Conservation (phyloP, 2,797 vertebrate genomes). For the Coranthus polyacanthus region DNA sequence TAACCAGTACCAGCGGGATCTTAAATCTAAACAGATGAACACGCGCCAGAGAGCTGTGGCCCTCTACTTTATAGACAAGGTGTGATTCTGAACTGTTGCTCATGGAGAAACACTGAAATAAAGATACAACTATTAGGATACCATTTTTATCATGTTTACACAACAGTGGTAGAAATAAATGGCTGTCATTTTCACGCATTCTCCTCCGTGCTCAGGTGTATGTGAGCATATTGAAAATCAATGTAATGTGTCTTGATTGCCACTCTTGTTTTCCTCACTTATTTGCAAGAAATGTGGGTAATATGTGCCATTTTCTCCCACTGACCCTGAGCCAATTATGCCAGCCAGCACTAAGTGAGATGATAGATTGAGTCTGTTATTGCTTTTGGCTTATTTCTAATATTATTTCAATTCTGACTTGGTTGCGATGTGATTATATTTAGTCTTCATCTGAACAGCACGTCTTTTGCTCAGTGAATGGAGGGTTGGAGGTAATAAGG, state of each 20-base stretch:
- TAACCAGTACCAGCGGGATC: constrained; percentile 73
- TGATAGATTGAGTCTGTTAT: constrained; percentile 41
- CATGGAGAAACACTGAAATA: neutral
- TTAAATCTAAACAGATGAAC: constrained; percentile 82
- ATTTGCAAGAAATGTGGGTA: constrained; percentile 35
- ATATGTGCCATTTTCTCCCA: constrained; percentile 29
- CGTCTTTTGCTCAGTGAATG: neutral
- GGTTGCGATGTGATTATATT: constrained; percentile 6
- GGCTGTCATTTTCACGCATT: constrained; percentile 7
- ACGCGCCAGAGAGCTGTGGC: constrained; percentile 82
- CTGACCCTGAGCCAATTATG: constrained; percentile 41
- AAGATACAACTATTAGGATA: constrained; percentile 1
- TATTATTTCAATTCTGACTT: constrained; percentile 15
- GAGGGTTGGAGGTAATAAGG: neutral
- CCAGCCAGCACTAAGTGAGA: constrained; percentile 25
- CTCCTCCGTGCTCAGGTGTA: neutral
- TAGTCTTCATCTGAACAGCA: neutral
- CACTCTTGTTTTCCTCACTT: constrained; percentile 27
- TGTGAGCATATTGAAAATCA: constrained; percentile 39
- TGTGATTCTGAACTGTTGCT: constrained; percentile 32
- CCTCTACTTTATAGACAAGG: constrained; percentile 87
- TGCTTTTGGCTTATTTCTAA: constrained; percentile 32
- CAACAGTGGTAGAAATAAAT: neutral
- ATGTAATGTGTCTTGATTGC: constrained; percentile 16
- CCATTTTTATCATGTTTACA: constrained; percentile 13